These are phyloP conservation scores for Pogoniulus pusillus DNA, from an alignment of 2,797 vertebrate species.

Conservation along the genomic window DNA sequence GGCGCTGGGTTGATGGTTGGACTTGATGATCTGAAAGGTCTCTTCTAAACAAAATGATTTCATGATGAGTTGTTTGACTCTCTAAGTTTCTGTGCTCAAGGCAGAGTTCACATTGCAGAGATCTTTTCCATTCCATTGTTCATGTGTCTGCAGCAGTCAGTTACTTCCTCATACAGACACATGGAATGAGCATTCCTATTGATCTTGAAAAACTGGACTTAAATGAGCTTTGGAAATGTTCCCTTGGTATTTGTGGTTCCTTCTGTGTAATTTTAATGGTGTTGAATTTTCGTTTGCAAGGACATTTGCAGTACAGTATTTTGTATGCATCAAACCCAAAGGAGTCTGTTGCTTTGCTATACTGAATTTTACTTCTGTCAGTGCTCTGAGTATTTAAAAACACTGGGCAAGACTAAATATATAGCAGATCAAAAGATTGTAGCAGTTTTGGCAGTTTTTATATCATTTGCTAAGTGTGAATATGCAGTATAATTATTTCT, in stretches of 20 bases:
- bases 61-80: background rate
- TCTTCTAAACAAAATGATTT: no score
- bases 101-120: background rate
- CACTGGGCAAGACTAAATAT: background rate
- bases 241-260: background rate
- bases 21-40: no score
- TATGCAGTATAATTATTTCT: background rate
- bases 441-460: background rate
- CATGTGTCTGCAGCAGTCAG: background rate
- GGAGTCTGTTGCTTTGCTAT: background rate
- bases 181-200: background rate
- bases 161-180: background rate
- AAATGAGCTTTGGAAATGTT: background rate
- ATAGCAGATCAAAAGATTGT: background rate
- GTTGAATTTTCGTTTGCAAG: background rate
- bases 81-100: background rate
- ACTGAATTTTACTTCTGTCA: background rate
- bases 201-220: background rate
- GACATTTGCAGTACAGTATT: background rate
- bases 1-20: no score
- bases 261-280: background rate
- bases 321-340: background rate
- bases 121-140: background rate
- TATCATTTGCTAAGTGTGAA: background rate
- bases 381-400: background rate